A percentile compares a stretch with the other conserved stretches of the same genome.
Conservation (phyloP, 2,113 vertebrate species). For the Oreotrochilus melanogaster region DNA sequence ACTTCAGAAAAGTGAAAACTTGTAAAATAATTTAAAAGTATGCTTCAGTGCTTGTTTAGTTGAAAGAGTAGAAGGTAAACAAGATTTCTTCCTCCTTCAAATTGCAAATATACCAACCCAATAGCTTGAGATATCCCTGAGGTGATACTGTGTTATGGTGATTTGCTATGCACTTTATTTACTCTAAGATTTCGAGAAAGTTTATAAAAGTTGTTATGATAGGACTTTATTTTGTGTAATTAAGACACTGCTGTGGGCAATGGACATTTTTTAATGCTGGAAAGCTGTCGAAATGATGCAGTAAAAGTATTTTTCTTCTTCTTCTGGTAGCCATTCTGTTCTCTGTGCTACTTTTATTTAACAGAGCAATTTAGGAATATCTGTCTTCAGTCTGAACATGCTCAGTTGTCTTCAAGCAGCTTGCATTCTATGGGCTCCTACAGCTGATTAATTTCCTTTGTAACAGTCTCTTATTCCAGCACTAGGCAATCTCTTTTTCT, state of each 20-base stretch:
- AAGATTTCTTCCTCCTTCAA: not conserved
- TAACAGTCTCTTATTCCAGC: not conserved
- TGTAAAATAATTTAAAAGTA: not conserved
- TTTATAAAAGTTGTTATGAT: not conserved
- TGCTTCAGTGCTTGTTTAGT: not conserved
- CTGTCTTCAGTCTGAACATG: not conserved
- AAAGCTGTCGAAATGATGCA: not conserved
- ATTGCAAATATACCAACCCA: not conserved
- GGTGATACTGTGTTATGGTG: not conserved
- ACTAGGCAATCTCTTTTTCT: not conserved
- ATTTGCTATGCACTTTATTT: not conserved
- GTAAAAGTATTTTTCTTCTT: not conserved
- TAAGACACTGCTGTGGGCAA: not conserved
- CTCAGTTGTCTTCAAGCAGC: not conserved
- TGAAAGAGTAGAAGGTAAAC: not conserved
- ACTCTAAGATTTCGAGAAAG: not conserved
- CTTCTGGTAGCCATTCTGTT: not conserved
- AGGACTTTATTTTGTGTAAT: not conserved
- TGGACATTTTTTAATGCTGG: not conserved
- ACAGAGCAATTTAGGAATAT: not conserved
- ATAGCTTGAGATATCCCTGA: not conserved
- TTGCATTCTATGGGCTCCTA: not conserved
- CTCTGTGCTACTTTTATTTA: not conserved
- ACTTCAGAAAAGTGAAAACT: not conserved
- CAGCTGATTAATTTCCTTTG: not conserved